These are phyloP conservation scores for Netelia virgata DNA, from an alignment of 2,888 invertebrate species.

Conservation along the genomic window DNA sequence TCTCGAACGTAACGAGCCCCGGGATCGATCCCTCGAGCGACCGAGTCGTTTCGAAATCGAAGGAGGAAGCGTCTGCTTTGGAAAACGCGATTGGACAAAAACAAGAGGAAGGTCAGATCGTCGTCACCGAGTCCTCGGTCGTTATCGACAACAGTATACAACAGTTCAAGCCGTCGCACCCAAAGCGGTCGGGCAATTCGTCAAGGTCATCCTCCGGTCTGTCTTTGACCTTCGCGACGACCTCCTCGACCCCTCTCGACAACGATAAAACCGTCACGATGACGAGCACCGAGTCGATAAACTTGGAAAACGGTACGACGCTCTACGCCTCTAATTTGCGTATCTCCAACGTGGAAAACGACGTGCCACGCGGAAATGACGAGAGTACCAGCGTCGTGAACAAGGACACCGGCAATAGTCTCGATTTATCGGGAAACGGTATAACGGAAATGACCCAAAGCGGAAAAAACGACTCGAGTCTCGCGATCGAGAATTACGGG, in stretches of 20 bases:
- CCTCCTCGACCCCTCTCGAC: constrained; percentile 3
- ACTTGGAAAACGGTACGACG: constrained; percentile 28
- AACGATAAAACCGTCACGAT: constrained; percentile 26
- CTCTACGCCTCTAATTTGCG: neutral
- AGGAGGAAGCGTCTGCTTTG: constrained; percentile 74
- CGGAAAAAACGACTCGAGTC: constrained; percentile 33
- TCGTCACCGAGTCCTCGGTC: constrained; percentile 77
- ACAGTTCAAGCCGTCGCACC: constrained; percentile 74
- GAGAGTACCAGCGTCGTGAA: constrained; percentile 49
- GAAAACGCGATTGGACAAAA: constrained; percentile 78
- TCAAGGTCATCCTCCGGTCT: constrained; percentile 45
- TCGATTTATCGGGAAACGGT: constrained; percentile 75
- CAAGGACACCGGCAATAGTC: constrained; percentile 52
- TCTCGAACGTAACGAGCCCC: constrained; percentile 43
- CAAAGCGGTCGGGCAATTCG: constrained; percentile 72
- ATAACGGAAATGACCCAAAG: constrained; percentile 72
- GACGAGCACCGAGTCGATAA: constrained; percentile 26
- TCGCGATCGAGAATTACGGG: neutral
- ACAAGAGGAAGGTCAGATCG: constrained; percentile 72
- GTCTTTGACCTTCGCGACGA: neutral
- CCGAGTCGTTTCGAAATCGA: constrained; percentile 43
- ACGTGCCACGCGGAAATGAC: constrained; percentile 62
- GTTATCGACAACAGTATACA: constrained; percentile 78
- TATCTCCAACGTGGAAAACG: constrained; percentile 59
- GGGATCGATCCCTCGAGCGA: neutral